Conservation (phyloP, 2,113 vertebrate species). For the Gallinago media region DNA sequence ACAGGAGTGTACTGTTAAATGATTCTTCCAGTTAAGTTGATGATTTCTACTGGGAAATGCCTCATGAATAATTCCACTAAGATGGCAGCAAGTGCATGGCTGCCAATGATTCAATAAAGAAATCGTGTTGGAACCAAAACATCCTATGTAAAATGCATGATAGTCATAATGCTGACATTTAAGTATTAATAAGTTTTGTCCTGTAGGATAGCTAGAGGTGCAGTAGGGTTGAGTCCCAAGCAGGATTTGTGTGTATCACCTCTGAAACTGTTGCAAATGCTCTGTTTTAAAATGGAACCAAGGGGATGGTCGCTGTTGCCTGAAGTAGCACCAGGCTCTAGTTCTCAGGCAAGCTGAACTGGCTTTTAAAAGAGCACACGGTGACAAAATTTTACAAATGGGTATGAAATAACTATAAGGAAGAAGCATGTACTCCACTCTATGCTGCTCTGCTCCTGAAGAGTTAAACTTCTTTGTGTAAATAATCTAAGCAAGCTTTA, state of each 20-base stretch:
- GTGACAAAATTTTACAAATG: neutral
- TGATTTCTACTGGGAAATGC: conserved; percentile 61
- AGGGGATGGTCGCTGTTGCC: neutral
- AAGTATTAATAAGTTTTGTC: conserved; percentile 74
- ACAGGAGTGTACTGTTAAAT: conserved; percentile 54
- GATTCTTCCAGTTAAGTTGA: conserved; percentile 58
- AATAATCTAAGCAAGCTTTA: conserved; percentile 1
- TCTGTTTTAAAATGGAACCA: conserved; percentile 38
- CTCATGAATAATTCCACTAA: conserved; percentile 70
- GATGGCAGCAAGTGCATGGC: conserved; percentile 36
- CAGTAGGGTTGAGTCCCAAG: conserved; percentile 15
- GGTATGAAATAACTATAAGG: neutral
- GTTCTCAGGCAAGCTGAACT: neutral
- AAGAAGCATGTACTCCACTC: neutral
- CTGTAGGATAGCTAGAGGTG: conserved; percentile 43
- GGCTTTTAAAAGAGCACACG: neutral
- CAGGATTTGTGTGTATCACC: conserved; percentile 12
- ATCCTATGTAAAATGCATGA: conserved; percentile 78
- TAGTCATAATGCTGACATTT: conserved; percentile 73
- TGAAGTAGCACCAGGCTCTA: neutral
- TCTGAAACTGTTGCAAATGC: conserved; percentile 56
- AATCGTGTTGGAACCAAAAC: conserved; percentile 65
- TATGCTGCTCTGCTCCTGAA: neutral
- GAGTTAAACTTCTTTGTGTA: neutral
- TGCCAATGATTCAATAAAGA: conserved; percentile 58